Base-by-base conservation (phyloP, 1,140 invertebrate species). In the Dendroctonus valens region DNA sequence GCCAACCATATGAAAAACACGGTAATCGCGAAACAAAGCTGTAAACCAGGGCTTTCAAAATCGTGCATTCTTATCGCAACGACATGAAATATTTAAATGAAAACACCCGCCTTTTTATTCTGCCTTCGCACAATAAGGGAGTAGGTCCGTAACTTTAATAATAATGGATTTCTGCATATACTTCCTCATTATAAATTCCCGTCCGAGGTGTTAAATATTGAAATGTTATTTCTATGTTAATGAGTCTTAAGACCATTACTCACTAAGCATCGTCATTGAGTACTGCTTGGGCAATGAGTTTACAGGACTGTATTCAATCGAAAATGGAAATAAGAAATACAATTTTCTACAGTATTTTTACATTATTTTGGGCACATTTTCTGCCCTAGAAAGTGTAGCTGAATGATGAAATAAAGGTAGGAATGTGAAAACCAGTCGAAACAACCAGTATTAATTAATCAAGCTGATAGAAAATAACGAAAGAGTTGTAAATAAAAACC, bases 181-280 rank as follows among this genome's bases (percentile, higher is more conserved):
- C 58, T 59, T 59, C 58, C 58, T 62, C 60, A 62, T 62, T 62
- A 62, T 62, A 62, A 62, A 62, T 62, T 62, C 60, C 51, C 51
- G 46, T 62, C 46, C 48, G 50, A 62, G 41, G 61, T 64, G 52
- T 55, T 64, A 64, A 64, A 64, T 64, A 64, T 64, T 64, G 52
- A 64, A 64, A 64, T 57, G 52, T 55, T 64, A 64, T 64, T 64
- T 64, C 61, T 64, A 64, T 64, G 61, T 57, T 64, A 64, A 64
- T 64, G 53, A 64, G 51, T 55, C 42, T 50, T 44, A 57, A 46
- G 61, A 55, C 14, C 50, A 64, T 54, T 64, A 64, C 61, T 64
- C 61, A 64, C 61, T 57, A 64, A 54, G 37, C 44, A 52, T 55
- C 61, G 61, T 64, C 61, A 64, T 46, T 64, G 51, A 64, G 61